A percentile compares a stretch with the other conserved stretches of the same genome.
Conservation (phyloP, 1,140 invertebrate species). For the Apis mellifera region DNA sequence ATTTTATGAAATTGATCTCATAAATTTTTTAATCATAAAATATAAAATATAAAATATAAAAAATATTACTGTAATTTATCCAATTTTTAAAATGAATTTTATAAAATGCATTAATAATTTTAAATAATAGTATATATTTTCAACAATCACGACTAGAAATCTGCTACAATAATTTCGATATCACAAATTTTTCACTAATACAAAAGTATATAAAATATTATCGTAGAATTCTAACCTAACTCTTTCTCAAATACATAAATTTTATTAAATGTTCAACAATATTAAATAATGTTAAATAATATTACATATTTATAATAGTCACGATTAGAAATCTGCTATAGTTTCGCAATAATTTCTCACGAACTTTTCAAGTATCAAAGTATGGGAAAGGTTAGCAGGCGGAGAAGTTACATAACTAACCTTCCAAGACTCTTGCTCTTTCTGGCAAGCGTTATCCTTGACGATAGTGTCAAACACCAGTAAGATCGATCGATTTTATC, state of each 20-base stretch:
- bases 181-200: not conserved
- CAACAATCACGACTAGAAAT: not conserved
- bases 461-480: constrained; percentile 21
- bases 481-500: constrained; percentile 41
- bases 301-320: too few species aligned
- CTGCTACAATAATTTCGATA: constrained; percentile 8
- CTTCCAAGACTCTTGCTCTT: constrained; percentile 45
- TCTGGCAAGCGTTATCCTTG: constrained; percentile 40
- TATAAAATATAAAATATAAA: too few species aligned
- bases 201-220: not conserved
- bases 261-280: too few species aligned
- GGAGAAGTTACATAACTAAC: constrained; percentile 31
- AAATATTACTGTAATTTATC: too few species aligned
- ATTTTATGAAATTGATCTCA: too few species aligned
- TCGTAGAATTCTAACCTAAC: too few species aligned
- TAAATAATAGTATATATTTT: too few species aligned
- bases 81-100: too few species aligned
- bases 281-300: too few species aligned
- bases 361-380: constrained; percentile 5
- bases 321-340: constrained; percentile 19
- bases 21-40: too few species aligned
- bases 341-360: constrained; percentile 12
- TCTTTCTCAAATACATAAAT: too few species aligned
- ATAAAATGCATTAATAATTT: too few species aligned
- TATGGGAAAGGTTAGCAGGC: constrained; percentile 41